phyloP scores from a whole-genome alignment of 2,888 invertebrate genomes.

The Synergus umbraculus region DNA sequence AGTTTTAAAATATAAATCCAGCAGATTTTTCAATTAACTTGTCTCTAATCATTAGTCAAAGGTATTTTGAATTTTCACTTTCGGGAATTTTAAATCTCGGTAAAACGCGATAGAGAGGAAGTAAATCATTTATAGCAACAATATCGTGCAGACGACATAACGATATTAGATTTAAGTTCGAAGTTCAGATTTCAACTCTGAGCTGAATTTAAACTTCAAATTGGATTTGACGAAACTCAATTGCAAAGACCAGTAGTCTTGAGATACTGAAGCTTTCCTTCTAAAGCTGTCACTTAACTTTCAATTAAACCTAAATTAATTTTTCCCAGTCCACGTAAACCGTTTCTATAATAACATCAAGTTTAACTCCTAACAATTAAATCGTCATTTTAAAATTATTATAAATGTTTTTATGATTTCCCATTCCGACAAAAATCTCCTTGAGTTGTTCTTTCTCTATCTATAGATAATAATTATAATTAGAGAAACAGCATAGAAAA shows the following conservation, averaged over 20 bases:
- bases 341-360: neutral
- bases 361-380: too few species aligned
- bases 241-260: neutral
- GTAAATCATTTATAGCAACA: neutral
- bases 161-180: constrained; percentile 30
- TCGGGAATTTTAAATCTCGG: too few species aligned
- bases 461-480: too few species aligned
- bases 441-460: neutral
- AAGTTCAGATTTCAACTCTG: constrained; percentile 16
- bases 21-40: too few species aligned
- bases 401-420: too few species aligned
- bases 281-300: neutral
- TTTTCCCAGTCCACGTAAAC: neutral
- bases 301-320: neutral
- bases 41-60: too few species aligned
- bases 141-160: constrained; percentile 4
- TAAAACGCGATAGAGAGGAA: neutral
- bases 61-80: too few species aligned
- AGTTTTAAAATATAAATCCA: too few species aligned
- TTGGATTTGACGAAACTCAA: constrained; percentile 10
- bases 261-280: neutral
- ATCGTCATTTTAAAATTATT: too few species aligned
- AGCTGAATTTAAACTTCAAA: constrained; percentile 26
- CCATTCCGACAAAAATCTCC: too few species aligned
- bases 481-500: neutral